A percentile compares a stretch with the other conserved stretches of the same genome.
Evolutionary conservation across 2,888 invertebrate species (phyloP).

Genomic region (Calameuta filiformis): DNA sequence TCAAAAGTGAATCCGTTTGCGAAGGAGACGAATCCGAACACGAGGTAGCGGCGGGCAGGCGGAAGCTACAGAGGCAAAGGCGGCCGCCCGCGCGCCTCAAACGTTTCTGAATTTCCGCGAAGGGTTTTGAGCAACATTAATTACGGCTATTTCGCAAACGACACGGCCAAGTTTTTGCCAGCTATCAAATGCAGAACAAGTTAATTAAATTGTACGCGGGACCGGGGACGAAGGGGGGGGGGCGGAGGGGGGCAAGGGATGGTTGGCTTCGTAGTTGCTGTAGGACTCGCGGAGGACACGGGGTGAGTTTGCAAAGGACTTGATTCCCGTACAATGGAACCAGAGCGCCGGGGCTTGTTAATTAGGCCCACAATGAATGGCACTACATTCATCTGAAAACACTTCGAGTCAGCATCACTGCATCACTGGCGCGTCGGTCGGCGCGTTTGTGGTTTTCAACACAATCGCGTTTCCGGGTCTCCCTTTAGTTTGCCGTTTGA

Average conservation of each 20-base stretch:
- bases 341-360: conserved; percentile 43
- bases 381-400: conserved; percentile 48
- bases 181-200: conserved; percentile 56
- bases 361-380: conserved; percentile 52
- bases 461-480: conserved; percentile 15
- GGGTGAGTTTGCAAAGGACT: conserved; percentile 20
- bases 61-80: no score
- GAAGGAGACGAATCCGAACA: no score
- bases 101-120: no score
- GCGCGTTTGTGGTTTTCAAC: conserved; percentile 8
- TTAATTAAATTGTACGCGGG: conserved; percentile 58
- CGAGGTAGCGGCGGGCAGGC: no score
- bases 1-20: no score
- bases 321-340: conserved; percentile 26
- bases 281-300: background rate
- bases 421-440: conserved; percentile 4
- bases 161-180: conserved; percentile 44
- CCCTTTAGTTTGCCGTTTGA: background rate
- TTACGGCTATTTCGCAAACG: conserved; percentile 46
- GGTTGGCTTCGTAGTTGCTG: no score
- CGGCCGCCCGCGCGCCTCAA: no score
- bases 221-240: conserved; percentile 23
- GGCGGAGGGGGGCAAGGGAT: no score
- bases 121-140: conserved; percentile 37
- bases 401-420: conserved; percentile 39